Conservation (phyloP, 2,113 vertebrate genomes). For the Astur gentilis region DNA sequence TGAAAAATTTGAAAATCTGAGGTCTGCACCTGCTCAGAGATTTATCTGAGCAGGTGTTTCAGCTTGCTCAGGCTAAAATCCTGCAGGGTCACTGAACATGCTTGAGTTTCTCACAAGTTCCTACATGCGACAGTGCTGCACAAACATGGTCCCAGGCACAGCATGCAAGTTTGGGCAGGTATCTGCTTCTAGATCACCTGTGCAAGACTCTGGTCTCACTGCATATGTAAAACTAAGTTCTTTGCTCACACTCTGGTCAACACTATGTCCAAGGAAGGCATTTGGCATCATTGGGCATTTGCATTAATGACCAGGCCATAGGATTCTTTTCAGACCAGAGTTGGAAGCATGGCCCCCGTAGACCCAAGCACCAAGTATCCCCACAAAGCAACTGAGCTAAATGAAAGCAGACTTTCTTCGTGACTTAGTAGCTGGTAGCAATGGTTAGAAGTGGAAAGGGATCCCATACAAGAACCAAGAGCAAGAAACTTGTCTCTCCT, state of each 20-base stretch:
- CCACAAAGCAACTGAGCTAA: neutral
- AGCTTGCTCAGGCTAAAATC: neutral
- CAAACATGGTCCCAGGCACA: neutral
- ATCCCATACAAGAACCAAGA: neutral
- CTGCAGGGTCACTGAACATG: neutral
- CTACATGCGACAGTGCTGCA: rapidly evolving
- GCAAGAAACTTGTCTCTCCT: neutral
- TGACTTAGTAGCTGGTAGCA: neutral
- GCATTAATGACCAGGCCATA: neutral
- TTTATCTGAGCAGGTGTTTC: neutral
- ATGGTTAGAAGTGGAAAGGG: neutral
- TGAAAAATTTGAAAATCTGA: neutral
- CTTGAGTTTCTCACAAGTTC: neutral
- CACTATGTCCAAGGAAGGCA: neutral
- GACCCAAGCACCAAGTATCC: neutral
- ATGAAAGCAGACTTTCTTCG: neutral
- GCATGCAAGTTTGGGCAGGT: neutral
- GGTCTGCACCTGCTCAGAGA: neutral
- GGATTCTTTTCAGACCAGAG: neutral
- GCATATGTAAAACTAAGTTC: neutral
- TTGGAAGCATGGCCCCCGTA: neutral
- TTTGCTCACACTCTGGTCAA: neutral
- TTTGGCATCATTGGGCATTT: neutral
- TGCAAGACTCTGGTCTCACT: neutral
- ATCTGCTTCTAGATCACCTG: neutral